Conservation (phyloP, 2,888 invertebrate species). For the Bhutanitis thaidina region DNA sequence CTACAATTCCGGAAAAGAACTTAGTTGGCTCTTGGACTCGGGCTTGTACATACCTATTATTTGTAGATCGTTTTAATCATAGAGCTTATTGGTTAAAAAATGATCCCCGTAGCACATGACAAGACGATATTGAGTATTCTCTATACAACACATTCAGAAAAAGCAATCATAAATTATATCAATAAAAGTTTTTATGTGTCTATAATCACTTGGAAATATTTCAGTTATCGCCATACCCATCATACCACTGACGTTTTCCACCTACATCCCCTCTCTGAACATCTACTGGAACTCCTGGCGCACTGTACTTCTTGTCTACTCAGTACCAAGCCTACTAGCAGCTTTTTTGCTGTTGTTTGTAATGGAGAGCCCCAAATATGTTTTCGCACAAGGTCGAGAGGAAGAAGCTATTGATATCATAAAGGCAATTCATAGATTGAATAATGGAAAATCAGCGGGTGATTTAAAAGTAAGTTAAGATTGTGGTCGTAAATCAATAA, state of each 20-base stretch:
- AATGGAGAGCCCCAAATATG: slow-evolving; percentile 89
- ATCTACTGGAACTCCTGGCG: slow-evolving; percentile 83
- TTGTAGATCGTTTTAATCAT: too few species aligned
- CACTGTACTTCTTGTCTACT: slow-evolving; percentile 78
- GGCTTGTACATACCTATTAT: too few species aligned
- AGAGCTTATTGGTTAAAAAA: too few species aligned
- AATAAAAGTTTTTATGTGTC: too few species aligned
- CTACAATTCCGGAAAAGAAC: too few species aligned
- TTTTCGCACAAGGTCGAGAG: slow-evolving; percentile 78
- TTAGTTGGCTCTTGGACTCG: too few species aligned
- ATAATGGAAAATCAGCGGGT: slow-evolving; percentile 35
- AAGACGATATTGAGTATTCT: too few species aligned
- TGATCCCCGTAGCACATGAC: too few species aligned
- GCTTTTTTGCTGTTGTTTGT: slow-evolving; percentile 73
- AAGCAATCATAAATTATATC: too few species aligned
- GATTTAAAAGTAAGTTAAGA: slow-evolving; percentile 40
- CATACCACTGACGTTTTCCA: slow-evolving; percentile 69
- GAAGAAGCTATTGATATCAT: slow-evolving; percentile 73
- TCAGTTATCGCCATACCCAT: slow-evolving; percentile 80
- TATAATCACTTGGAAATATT: slow-evolving; percentile 17
- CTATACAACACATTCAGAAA: too few species aligned
- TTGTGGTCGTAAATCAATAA: too few species aligned
- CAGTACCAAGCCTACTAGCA: slow-evolving; percentile 81
- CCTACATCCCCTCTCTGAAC: slow-evolving; percentile 42
- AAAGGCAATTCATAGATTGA: slow-evolving; percentile 47